Conservation (phyloP, 2,113 vertebrate species). For the Podocnemis expansa region DNA sequence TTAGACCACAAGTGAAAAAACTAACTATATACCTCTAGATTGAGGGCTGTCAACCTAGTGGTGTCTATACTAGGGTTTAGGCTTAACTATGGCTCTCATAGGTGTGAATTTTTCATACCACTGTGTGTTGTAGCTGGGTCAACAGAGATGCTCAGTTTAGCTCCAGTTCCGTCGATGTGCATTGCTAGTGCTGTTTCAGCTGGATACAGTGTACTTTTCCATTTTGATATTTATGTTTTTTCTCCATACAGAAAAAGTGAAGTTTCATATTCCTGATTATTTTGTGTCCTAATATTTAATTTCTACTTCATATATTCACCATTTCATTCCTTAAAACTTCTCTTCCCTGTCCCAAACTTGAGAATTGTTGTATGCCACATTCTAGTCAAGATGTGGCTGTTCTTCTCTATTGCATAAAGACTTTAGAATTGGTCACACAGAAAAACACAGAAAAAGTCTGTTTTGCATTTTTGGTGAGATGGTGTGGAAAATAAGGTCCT, state of each 20-base stretch:
- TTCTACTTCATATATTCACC: background rate
- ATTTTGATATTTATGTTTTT: background rate
- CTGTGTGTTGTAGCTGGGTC: no score
- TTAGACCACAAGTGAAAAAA: background rate
- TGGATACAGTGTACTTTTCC: no score
- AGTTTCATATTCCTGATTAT: accelerated
- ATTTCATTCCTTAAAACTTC: background rate
- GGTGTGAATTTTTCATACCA: no score
- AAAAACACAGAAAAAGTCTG: background rate
- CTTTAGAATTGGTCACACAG: background rate
- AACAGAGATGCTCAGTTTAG: background rate
- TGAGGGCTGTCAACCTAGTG: no score
- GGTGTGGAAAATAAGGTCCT: no score
- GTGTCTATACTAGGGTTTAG: no score
- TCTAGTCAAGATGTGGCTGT: background rate
- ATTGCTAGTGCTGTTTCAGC: no score
- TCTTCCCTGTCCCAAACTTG: background rate
- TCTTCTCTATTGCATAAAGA: background rate
- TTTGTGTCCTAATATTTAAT: background rate
- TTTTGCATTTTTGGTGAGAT: no score
- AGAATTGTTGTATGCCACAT: background rate
- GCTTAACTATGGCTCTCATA: no score
- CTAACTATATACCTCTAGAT: accelerated
- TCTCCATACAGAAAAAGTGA: background rate
- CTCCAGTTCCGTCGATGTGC: background rate